Evolutionary conservation across 92 coral and sea anemone species (phyloP).

Genomic region (Heteractis magnifica): DNA sequence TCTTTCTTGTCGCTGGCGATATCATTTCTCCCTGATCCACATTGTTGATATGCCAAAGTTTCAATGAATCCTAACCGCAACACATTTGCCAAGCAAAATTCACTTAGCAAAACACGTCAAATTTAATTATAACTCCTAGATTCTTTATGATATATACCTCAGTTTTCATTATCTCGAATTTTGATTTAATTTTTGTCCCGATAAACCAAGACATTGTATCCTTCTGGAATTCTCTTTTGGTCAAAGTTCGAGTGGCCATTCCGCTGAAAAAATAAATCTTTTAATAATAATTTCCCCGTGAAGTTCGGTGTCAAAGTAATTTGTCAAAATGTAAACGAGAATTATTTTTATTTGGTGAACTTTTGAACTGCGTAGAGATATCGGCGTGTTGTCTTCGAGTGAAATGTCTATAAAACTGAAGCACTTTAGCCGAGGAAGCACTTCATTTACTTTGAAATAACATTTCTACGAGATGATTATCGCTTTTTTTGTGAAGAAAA

Average conservation of each 20-base stretch:
- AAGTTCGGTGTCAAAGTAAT: conserved; percentile 10
- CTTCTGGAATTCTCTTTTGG: background rate
- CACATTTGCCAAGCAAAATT: background rate
- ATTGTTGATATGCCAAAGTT: background rate
- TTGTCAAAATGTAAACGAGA: conserved; percentile 20
- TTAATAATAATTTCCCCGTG: background rate
- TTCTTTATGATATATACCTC: background rate
- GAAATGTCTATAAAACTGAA: background rate
- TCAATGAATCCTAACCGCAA: background rate
- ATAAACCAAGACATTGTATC: conserved; percentile 1
- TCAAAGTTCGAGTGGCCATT: conserved; percentile 21
- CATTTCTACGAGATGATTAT: conserved; percentile 23
- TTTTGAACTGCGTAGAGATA: conserved; percentile 30
- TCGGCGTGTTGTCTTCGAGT: background rate
- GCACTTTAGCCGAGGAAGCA: conserved; percentile 11
- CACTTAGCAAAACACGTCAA: background rate
- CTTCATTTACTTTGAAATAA: conserved; percentile 9
- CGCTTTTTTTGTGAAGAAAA: background rate
- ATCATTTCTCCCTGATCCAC: background rate
- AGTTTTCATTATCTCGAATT: background rate
- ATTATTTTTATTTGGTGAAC: conserved; percentile 6
- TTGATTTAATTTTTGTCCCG: background rate
- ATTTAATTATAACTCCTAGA: background rate
- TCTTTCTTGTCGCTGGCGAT: background rate
- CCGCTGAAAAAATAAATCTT: conserved; percentile 24